phyloP scores from a whole-genome alignment of 2,113 vertebrate species.

The Notarius quadriscutis region DNA sequence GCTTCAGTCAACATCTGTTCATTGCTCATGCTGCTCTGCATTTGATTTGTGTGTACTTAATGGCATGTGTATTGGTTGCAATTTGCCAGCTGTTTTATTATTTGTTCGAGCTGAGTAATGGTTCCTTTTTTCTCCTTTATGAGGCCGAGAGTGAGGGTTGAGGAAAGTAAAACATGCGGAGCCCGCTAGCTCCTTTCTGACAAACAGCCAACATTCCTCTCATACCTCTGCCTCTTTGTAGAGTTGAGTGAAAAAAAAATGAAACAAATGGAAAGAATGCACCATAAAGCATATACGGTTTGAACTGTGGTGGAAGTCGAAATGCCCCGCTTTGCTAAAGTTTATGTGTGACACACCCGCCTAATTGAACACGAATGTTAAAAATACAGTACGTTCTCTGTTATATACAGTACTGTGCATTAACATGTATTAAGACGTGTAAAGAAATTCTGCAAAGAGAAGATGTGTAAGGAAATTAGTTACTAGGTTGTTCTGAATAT shows the following conservation, averaged over 20 bases:
- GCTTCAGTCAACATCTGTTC: conserved; percentile 32
- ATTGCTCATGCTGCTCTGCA: neutral
- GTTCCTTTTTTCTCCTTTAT: conserved; percentile 35
- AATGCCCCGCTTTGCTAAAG: neutral
- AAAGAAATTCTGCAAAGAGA: neutral
- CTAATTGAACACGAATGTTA: neutral
- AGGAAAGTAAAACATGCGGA: conserved; percentile 20
- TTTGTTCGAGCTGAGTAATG: conserved; percentile 28
- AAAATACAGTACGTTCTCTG: neutral
- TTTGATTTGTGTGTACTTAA: conserved; percentile 33
- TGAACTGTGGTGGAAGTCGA: neutral
- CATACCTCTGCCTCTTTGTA: conserved; percentile 65
- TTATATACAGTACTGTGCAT: neutral
- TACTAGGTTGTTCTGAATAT: neutral
- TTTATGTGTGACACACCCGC: neutral
- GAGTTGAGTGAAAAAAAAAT: conserved; percentile 47
- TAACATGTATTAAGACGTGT: neutral
- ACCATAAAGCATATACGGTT: conserved; percentile 40
- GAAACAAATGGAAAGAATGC: conserved; percentile 46
- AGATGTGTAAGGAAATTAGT: neutral
- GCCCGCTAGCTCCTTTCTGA: conserved; percentile 49
- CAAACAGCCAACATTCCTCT: conserved; percentile 68
- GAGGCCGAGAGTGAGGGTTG: neutral
- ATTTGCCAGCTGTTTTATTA: conserved; percentile 42
- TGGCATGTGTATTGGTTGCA: conserved; percentile 37